phyloP scores from a whole-genome alignment of 2,113 vertebrate genomes.

The Macquaria ambigua region DNA sequence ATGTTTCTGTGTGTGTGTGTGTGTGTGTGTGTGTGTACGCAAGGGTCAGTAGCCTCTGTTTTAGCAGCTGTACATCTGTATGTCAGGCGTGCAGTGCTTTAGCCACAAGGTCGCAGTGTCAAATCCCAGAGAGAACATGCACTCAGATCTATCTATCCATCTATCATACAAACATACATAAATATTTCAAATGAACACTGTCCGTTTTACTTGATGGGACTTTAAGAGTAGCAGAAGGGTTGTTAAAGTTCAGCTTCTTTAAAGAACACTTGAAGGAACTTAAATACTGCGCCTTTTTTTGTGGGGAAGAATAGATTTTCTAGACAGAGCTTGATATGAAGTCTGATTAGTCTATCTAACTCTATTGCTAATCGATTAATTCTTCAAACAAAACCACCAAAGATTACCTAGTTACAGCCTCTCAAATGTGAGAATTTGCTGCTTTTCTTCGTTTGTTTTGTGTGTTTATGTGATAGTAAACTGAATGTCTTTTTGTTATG shows the following conservation, averaged over 20 bases:
- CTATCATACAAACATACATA: not conserved
- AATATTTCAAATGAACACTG: conserved; percentile 27
- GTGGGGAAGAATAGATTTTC: not conserved
- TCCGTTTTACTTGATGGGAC: conserved; percentile 3
- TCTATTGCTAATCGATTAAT: not conserved
- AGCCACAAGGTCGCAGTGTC: conserved; percentile 56
- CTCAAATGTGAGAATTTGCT: too few relatives aligned
- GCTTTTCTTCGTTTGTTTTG: not conserved
- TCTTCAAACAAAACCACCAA: too few relatives aligned
- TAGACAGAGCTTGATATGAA: not conserved
- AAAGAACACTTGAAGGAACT: not conserved
- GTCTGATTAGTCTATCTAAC: not conserved
- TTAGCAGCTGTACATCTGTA: conserved; percentile 64
- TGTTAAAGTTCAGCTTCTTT: conserved; percentile 10
- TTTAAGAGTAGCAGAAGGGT: not conserved
- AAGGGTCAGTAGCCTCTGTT: conserved; percentile 63
- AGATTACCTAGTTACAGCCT: too few relatives aligned
- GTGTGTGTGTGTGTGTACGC: not conserved
- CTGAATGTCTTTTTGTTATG: not conserved
- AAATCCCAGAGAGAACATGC: conserved; percentile 37
- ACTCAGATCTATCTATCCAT: not conserved
- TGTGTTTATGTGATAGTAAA: not conserved
- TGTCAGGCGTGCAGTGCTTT: conserved; percentile 49
- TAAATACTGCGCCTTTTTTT: not conserved
- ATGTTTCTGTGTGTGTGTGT: conserved; percentile 3